Base-by-base conservation (phyloP, 1,140 invertebrate genomes). In the Drosophila melanica region DNA sequence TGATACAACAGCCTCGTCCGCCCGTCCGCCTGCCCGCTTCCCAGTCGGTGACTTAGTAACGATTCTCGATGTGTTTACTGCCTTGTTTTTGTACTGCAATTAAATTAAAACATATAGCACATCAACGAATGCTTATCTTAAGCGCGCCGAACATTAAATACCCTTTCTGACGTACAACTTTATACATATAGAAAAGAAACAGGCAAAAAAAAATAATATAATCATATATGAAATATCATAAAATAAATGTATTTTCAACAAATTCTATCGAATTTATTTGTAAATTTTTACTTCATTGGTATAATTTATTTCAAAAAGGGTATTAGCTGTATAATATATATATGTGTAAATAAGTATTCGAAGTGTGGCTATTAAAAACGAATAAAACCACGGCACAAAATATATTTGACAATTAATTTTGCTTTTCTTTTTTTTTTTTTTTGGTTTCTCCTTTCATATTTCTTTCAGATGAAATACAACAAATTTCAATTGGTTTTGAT, bases 401-500 rank as follows among this genome's bases (percentile, higher is more conserved):
- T 60, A 33, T 58, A 7, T 58, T 73, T 66, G 70, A 73, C 70
- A 73, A 73, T 55, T 68, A n/a, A 53, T 57, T 57, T n/a, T n/a
- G n/a, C n/a, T n/a, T n/a, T n/a, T n/a, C n/a, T n/a, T n/a, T n/a
- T n/a, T n/a, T n/a, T 65, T n/a, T 23, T 20, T 20, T 54, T 37
- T 27, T 62, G 16, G 55, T 42, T 35, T 54, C 42, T 20, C 48
- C 42, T 54, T 62, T 65, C 35, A 33, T 44, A 16, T 59, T 65
- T 39, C 27, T 81, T 80, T 54, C 82, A 86, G 81, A 76, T 76
- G 33, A 76, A 65, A 77, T 62, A 72, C 72, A 55, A 70, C 57
- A 54, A 89, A 81, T 82, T 77, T 81, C 76, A 87, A 87, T 87
- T 87, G 82, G 81, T 82, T 87, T 78, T 87, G 82, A 87, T 87